Base-by-base conservation (phyloP, 2,888 invertebrate species). In the Heliothis peltigera region DNA sequence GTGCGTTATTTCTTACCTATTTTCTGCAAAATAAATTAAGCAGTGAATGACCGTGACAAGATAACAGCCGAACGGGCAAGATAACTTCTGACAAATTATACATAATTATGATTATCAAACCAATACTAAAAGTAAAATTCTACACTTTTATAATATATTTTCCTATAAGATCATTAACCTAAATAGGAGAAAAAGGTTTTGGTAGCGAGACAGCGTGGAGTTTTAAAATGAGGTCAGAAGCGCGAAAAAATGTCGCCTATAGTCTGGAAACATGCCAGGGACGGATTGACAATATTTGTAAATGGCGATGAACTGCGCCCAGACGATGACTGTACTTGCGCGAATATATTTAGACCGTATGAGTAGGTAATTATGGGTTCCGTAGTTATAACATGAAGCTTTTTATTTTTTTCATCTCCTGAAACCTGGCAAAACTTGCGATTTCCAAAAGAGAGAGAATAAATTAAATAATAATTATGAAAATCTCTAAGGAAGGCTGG, bases 181-280 rank as follows among this genome's bases (percentile, higher is more conserved):
- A 83, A 76, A 82, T 80, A 79, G 53, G 69, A 35, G 57, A 70
- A 81, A 80, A 79, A 81, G 79, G 73, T 61, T 52, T 60, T 28
- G 59, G 51, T 44, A 57, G 7, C 79, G 86, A 92, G 92, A 92
- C 92, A 75, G 91, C 90, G 88, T 89, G 92, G 89, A 71, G 83
- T 72, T 80, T 64, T 80, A 83, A 85, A 90, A 87, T 83, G 75
- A 79, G 92, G 93, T 90, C 92, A 91, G 74, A 77, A 83, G 66
- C 86, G 91, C 88, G 85, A 92, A 92, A 39, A 89, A 89, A 89
- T 92, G 92, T 89, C 90, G 80, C 81, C 83, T 72, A 77, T 70
- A 61, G 63, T 67, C 58, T 92, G 92, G 92, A 89, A 70, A n/a
- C 19, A n/a, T 62, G 89, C 93, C 93, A 91, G 79, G 54, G 62